These are phyloP conservation scores for Pristionchus exspectatus DNA, from an alignment of 2,888 invertebrate species.

Conservation along the genomic window DNA sequence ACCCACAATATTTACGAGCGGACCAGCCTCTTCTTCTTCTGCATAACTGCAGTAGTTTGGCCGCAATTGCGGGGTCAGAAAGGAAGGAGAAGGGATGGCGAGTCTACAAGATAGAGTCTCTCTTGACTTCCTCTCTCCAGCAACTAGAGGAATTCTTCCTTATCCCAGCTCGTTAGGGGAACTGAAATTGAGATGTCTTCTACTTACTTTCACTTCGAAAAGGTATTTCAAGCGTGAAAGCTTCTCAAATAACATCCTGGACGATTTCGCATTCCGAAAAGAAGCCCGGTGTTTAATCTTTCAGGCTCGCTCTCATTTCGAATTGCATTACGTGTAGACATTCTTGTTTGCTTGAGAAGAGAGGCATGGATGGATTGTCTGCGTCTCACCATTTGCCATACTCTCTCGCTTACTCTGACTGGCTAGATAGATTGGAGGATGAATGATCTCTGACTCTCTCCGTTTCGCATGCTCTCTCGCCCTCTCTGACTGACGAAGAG, in stretches of 20 bases:
- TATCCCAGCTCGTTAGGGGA: background rate
- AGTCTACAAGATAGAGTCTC: background rate
- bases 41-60: conserved; percentile 34
- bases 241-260: background rate
- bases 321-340: background rate
- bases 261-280: too few species aligned
- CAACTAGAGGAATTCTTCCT: background rate
- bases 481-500: too few species aligned
- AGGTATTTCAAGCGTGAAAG: too few species aligned
- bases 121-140: background rate
- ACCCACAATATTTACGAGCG: background rate
- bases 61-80: background rate
- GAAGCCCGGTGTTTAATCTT: too few species aligned
- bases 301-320: too few species aligned
- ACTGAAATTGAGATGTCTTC: too few species aligned
- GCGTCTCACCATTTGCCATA: background rate
- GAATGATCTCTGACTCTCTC: background rate
- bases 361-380: background rate
- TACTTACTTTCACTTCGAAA: too few species aligned
- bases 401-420: background rate
- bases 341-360: background rate
- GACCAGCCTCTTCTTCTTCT: background rate
- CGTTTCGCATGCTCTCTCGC: too few species aligned
- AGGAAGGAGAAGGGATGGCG: background rate
- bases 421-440: background rate